Evolutionary conservation across 1,140 invertebrate genomes (phyloP).

Genomic region (Harlomillsia oculata): DNA sequence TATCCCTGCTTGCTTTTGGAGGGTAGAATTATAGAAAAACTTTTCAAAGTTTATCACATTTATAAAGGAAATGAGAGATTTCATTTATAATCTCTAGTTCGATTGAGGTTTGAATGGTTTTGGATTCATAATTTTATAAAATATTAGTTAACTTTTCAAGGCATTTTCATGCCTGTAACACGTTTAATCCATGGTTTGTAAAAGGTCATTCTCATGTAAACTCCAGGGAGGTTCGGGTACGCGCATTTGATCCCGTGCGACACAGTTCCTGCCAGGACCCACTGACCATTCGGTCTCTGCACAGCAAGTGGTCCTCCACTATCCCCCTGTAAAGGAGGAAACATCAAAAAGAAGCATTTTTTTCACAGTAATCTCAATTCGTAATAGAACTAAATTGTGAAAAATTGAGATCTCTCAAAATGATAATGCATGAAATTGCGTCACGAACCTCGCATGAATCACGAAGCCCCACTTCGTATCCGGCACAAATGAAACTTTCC

Average conservation of each 20-base stretch:
- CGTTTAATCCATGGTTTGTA: constrained; percentile 82
- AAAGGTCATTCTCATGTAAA: constrained; percentile 84
- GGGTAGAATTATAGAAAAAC: no score
- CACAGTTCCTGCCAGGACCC: constrained; percentile 82
- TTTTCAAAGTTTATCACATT: no score
- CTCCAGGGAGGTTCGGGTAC: constrained; percentile 39
- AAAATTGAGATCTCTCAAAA: background rate
- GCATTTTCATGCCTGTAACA: constrained; percentile 48
- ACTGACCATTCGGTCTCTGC: constrained; percentile 69
- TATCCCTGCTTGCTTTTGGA: no score
- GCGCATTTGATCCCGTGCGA: constrained; percentile 65
- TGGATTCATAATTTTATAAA: constrained; percentile 4
- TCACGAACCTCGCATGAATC: constrained; percentile 81
- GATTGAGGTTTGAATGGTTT: no score
- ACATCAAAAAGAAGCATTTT: background rate
- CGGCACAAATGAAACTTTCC: constrained; percentile 84
- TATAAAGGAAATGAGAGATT: no score
- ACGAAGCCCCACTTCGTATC: constrained; percentile 81
- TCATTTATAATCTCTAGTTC: no score
- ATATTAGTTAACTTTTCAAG: constrained; percentile 3
- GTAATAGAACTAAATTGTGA: background rate
- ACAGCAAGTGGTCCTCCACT: constrained; percentile 83
- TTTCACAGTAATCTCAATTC: background rate
- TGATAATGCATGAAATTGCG: background rate
- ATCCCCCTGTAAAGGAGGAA: constrained; percentile 72